Conservation (phyloP, 2,113 vertebrate species). For the Nyctereutes procyonoides region DNA sequence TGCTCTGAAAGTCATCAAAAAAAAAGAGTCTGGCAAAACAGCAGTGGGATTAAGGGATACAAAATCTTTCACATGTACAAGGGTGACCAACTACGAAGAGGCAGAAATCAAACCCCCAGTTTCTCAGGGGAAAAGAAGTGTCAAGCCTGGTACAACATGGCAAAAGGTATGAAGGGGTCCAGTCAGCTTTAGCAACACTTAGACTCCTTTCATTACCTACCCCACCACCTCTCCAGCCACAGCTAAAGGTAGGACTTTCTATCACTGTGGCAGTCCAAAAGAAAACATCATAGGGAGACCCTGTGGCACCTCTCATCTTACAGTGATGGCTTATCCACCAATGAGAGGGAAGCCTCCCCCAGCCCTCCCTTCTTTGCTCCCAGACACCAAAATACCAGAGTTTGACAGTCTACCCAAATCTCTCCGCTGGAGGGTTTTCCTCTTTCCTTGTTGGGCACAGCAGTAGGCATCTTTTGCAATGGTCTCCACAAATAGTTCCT, state of each 20-base stretch:
- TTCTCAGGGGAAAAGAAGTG: not conserved
- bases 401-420: slow-evolving; percentile 91
- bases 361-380: not conserved
- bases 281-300: not conserved
- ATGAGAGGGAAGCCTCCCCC: not conserved
- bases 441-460: slow-evolving; percentile 96
- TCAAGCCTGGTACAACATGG: not conserved
- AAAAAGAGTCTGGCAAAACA: not conserved
- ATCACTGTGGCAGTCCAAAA: not conserved
- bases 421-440: slow-evolving; percentile 98
- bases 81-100: not conserved
- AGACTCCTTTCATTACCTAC: not conserved
- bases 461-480: slow-evolving; percentile 96
- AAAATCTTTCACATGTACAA: not conserved
- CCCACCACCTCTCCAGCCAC: not conserved
- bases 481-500: slow-evolving; percentile 98
- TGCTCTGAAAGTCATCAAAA: slow-evolving; percentile 26
- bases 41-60: not conserved
- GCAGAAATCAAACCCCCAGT: not conserved
- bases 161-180: not conserved
- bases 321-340: not conserved
- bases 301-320: not conserved
- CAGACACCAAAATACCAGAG: not conserved
- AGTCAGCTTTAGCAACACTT: not conserved
- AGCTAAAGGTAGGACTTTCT: not conserved